Conservation (phyloP, 2,888 invertebrate genomes). For the Notodonta dromedarius region DNA sequence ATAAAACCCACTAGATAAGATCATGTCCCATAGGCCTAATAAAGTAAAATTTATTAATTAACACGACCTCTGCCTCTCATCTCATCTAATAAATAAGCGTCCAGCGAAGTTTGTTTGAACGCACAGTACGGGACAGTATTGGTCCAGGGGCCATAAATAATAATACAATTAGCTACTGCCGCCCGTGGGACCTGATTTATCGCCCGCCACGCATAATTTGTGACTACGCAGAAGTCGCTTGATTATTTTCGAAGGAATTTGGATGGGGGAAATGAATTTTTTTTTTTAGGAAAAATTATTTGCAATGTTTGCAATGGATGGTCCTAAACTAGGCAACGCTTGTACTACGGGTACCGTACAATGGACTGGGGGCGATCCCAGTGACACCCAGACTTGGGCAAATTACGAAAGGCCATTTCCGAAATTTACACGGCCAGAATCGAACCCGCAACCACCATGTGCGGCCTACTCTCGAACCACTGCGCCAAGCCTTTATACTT, state of each 20-base stretch:
- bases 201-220: conserved; percentile 46
- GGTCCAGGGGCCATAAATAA: conserved; percentile 62
- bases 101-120: conserved; percentile 47
- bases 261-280: conserved; percentile 1
- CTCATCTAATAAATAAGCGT: conserved; percentile 34
- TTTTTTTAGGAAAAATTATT: background rate
- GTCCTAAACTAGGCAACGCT: too few species aligned
- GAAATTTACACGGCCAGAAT: too few species aligned
- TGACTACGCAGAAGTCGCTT: conserved; percentile 37
- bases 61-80: conserved; percentile 6
- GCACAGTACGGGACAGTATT: conserved; percentile 50
- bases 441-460: too few species aligned
- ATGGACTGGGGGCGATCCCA: too few species aligned
- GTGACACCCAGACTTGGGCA: too few species aligned
- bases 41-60: conserved; percentile 16
- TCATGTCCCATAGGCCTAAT: background rate
- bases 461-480: too few species aligned
- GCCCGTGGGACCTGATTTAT: conserved; percentile 58
- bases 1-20: too few species aligned
- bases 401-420: too few species aligned
- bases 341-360: too few species aligned
- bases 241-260: conserved; percentile 33
- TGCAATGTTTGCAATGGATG: too few species aligned
- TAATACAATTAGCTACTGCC: conserved; percentile 60
- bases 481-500: too few species aligned